Percentiles rank a stretch among this genome's conserved stretches.
These are phyloP conservation scores for Andrena chrysosceles DNA, from an alignment of 2,888 invertebrate species.

Conservation along the genomic window DNA sequence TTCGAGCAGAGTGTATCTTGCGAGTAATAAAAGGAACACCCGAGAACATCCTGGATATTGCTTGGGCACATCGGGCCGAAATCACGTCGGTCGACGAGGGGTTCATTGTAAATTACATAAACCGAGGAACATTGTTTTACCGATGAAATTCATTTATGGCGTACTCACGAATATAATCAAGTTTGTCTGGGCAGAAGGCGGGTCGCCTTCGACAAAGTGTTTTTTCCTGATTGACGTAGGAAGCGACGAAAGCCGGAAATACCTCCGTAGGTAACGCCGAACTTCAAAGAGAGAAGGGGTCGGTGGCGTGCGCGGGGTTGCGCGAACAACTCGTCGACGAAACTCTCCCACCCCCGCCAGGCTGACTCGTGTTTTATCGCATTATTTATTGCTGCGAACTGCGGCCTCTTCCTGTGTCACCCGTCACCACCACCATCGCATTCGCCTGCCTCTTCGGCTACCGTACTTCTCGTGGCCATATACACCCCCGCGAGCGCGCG, in stretches of 20 bases:
- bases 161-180: slow-evolving; percentile 68
- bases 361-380: slow-evolving; percentile 85
- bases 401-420: slow-evolving; percentile 62
- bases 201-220: slow-evolving; percentile 66
- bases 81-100: slow-evolving; percentile 27
- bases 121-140: slow-evolving; percentile 63
- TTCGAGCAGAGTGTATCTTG: background rate
- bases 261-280: slow-evolving; percentile 49
- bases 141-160: slow-evolving; percentile 70
- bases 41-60: background rate
- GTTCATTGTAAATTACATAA: slow-evolving; percentile 65
- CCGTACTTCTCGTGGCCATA: slow-evolving; percentile 60
- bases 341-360: slow-evolving; percentile 66
- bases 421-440: slow-evolving; percentile 39
- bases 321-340: slow-evolving; percentile 59
- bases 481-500: slow-evolving; percentile 52
- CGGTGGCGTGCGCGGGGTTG: background rate
- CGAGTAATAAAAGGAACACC: slow-evolving; percentile 23
- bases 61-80: slow-evolving; percentile 3
- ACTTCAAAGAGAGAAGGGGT: slow-evolving; percentile 63
- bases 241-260: slow-evolving; percentile 64
- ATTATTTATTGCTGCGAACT: slow-evolving; percentile 83
- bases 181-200: slow-evolving; percentile 59
- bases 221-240: slow-evolving; percentile 60
- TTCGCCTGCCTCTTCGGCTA: slow-evolving; percentile 60